These are phyloP conservation scores for Anomalospiza imberbis DNA, from an alignment of 2,797 vertebrate genomes.

Conservation along the genomic window DNA sequence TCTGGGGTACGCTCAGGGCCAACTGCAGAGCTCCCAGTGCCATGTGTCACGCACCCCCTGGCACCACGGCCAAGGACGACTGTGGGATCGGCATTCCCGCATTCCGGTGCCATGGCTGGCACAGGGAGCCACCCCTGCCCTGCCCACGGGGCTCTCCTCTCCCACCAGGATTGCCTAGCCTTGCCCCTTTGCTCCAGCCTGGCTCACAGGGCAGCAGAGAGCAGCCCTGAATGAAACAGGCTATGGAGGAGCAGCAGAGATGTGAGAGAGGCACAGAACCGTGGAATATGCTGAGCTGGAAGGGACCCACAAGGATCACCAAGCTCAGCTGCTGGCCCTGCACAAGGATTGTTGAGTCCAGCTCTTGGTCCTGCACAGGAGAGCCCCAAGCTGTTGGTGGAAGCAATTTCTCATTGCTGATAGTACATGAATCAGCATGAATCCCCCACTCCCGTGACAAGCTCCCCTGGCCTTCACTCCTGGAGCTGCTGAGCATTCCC, in stretches of 20 bases:
- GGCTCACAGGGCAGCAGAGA: not conserved
- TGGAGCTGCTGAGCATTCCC: not conserved
- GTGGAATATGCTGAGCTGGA: not conserved
- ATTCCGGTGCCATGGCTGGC: fast-evolving
- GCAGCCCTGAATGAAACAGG: not conserved
- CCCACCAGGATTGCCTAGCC: not conserved
- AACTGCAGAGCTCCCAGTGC: constrained; percentile 32
- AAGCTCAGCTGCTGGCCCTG: not conserved
- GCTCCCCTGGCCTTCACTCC: not conserved
- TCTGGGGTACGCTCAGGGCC: constrained; percentile 34
- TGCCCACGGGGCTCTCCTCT: not conserved
- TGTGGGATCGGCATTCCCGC: fast-evolving
- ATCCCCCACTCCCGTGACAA: not conserved
- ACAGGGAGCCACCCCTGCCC: not conserved
- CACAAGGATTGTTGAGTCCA: not conserved
- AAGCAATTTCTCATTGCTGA: not conserved
- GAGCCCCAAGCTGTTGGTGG: not conserved
- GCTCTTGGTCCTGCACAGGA: not conserved
- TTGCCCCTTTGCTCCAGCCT: not conserved
- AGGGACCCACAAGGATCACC: not conserved
- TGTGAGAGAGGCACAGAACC: no score
- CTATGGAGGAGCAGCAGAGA: not conserved
- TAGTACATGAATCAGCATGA: not conserved
- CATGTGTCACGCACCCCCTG: constrained; percentile 8
- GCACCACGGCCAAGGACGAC: not conserved